phyloP scores from a whole-genome alignment of 2,888 invertebrate species.

The Oligia fasciuncula region DNA sequence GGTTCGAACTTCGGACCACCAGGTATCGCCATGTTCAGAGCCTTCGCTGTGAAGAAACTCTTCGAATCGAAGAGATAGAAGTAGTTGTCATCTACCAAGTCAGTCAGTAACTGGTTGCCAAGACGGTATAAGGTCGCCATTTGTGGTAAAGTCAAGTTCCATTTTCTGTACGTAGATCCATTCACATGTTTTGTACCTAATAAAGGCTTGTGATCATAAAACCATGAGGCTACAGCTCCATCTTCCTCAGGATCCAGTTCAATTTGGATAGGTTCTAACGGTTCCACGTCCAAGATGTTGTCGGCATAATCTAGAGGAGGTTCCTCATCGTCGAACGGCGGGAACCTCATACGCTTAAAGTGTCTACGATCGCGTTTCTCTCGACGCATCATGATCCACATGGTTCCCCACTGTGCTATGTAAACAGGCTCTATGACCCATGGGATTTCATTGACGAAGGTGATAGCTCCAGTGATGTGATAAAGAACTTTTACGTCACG shows the following conservation, averaged over 20 bases:
- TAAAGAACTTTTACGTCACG: constrained; percentile 99
- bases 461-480: constrained; percentile 99
- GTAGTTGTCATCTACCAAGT: constrained; percentile 99
- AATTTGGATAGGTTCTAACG: constrained; percentile 99
- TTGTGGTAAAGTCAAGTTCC: constrained; percentile 98
- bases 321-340: constrained; percentile 99
- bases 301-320: constrained; percentile 99
- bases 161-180: constrained; percentile 98
- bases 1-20: constrained; percentile 99
- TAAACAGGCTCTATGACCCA: constrained; percentile 99
- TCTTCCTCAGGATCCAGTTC: constrained; percentile 99
- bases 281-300: constrained; percentile 99
- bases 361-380: constrained; percentile 99
- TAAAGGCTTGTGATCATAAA: constrained; percentile 99
- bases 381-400: constrained; percentile 99
- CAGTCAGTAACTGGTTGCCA: constrained; percentile 99
- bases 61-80: constrained; percentile 99
- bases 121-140: constrained; percentile 99
- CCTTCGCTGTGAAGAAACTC: constrained; percentile 99
- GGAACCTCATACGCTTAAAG: constrained; percentile 99
- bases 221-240: constrained; percentile 97
- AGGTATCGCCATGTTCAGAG: constrained; percentile 99
- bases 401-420: constrained; percentile 99
- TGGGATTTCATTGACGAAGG: constrained; percentile 99
- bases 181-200: constrained; percentile 98